Conservation (phyloP, 2,113 vertebrate genomes). For the Leptobrachium ailaonicum region DNA sequence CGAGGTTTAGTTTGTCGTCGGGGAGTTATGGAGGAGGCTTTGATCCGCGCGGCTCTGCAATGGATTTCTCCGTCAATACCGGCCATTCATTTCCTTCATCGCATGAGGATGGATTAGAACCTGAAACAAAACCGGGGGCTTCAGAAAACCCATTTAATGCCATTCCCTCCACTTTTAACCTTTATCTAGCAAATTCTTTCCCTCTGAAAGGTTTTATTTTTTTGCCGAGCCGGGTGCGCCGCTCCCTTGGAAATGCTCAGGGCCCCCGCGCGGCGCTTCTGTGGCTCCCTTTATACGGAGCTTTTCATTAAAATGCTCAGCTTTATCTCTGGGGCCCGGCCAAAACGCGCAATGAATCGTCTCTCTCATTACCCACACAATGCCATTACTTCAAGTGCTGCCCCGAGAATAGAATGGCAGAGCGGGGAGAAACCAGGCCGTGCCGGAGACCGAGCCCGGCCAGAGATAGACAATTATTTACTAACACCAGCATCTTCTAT, state of each 20-base stretch:
- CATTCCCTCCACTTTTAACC: constrained; percentile 11
- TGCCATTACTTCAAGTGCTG: constrained; percentile 23
- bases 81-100: neutral
- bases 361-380: constrained; percentile 37
- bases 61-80: constrained; percentile 37
- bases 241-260: neutral
- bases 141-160: constrained; percentile 16
- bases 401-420: neutral
- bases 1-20: neutral
- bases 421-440: constrained; percentile 1
- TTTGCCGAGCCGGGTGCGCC: neutral
- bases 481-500: too few species aligned
- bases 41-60: constrained; percentile 15
- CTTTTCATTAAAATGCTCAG: constrained; percentile 22
- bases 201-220: neutral
- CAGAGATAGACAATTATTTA: too few species aligned
- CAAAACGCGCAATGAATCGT: constrained; percentile 24
- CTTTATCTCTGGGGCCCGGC: constrained; percentile 30
- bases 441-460: neutral
- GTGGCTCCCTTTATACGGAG: constrained; percentile 19
- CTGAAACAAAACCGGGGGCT: constrained; percentile 5
- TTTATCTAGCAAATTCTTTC: neutral
- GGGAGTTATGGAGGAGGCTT: constrained; percentile 11
- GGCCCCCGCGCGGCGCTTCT: neutral
- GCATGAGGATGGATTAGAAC: constrained; percentile 10